Base-by-base conservation (phyloP, 2,797 vertebrate genomes). In the Sebastes iracundus region DNA sequence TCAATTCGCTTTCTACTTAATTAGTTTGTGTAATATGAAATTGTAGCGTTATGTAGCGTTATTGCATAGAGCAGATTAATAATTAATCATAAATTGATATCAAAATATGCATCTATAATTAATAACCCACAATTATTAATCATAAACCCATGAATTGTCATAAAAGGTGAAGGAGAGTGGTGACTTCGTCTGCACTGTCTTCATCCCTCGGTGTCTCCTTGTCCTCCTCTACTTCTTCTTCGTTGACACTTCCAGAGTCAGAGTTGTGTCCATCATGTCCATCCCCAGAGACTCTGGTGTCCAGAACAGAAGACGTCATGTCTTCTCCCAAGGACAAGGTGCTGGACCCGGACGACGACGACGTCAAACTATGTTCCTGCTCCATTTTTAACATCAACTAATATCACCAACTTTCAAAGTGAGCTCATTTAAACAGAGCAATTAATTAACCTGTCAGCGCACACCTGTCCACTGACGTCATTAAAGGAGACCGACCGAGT, bases 271-370 rank as follows among this genome's bases (percentile, higher is more conserved):
- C 30, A 1, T 68, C 42, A 46, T 42, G 35, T 7, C 38, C 84
- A 9, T 46, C 79, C 22, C n/a, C 83, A 18, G 58, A 69, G 12
- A 79, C 79, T 46, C 77, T 66, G 2, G 65, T 2, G 20, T 86
- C 77, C 66, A 80, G 59, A 10, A 11, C 33, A 2, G 58, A n/a
- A n/a, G 18, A 38, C 6, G 68, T 72, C 7, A 22, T 32, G 1
- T 74, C 76, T 20, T 93, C 93, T 18, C 87, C 87, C n/a, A 91
- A 92, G 22, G 94, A 94, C 79, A 91, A 72, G 46, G 90, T 93
- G 74, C 78, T 73, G 0, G 93, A 93, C 6, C 91, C 83, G 2
- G 90, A 90, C 6, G 90, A 91, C 23, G 90, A 90, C 38, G 85
- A 81, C 46, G n/a, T 42, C 53, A 56, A 6, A 65, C 49, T 71